Evolutionary conservation across 1,140 invertebrate genomes (phyloP), one percentile per base, ranked within the genome.

Genomic region (Lepidotrigona ventralis): DNA sequence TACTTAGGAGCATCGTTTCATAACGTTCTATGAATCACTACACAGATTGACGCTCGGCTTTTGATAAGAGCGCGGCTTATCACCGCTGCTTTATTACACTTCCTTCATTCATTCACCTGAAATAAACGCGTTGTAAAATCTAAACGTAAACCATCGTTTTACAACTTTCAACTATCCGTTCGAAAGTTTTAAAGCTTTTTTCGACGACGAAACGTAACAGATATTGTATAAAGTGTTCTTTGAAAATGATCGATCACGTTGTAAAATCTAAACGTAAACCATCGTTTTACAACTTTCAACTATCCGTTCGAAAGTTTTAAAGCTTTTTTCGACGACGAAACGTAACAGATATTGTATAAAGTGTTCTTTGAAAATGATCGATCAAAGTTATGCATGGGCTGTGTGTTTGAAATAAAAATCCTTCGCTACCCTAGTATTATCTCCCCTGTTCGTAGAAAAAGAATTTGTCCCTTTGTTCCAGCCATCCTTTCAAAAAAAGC

Each of bases 21-120:
- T 51, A 77, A 63, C n/a, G 1, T 14, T 66, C n/a, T 15, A 66
- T 77, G 75, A 77, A 51, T 77, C 75, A 77, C 26, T 64, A 21
- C 51, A 54, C 51, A 54, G n/a, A 54, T 73, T 54, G 26, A 54
- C 17, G 19, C 9, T 26, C 46, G 19, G 14, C 19, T 5, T 53
- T 66, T 66, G 75, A 66, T 66, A 77, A 77, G n/a, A 23, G n/a
- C n/a, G 3, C 1, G 4, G 15, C 39, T 12, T 53, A 51, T 51
- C 17, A 12, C 26, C 0, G 1, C 75, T 64, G 33, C 21, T n/a
- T 64, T 29, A 33, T 77, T 29, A 23, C 58, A 33, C 19, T 73
- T 29, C 39, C 29, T 21, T 12, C 5, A 14, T 21, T 29, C 51
- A 11, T 21, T 21, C 26, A 54, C 46, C 26, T 54, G 26, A 29